phyloP scores from a whole-genome alignment of 2,113 vertebrate genomes.

The Bufo bufo region DNA sequence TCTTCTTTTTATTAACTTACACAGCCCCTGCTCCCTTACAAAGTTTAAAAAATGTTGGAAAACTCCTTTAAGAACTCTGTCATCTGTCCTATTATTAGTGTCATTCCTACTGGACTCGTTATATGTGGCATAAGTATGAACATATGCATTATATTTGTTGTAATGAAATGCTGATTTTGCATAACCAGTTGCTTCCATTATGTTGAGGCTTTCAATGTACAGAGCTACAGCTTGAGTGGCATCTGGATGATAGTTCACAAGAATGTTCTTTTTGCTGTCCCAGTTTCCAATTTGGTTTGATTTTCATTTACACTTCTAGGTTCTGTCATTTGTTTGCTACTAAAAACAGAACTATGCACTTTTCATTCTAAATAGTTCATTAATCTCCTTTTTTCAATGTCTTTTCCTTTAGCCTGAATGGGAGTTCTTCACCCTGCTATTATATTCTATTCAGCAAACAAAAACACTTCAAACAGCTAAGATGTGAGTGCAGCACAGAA shows the following conservation, averaged over 20 bases:
- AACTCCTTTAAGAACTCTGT: too few species aligned
- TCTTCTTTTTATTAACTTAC: too few species aligned
- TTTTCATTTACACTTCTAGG: constrained; percentile 45
- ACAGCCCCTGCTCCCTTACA: too few species aligned
- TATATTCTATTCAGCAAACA: constrained; percentile 56
- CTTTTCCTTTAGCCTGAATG: constrained; percentile 56
- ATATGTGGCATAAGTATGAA: not conserved
- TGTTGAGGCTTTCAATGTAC: not conserved
- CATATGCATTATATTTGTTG: not conserved
- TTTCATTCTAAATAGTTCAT: constrained; percentile 54
- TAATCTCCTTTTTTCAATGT: constrained; percentile 53
- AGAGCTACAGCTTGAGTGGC: not conserved
- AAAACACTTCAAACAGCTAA: constrained; percentile 33
- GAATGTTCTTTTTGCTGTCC: constrained; percentile 40
- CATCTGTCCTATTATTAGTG: not conserved
- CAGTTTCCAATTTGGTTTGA: constrained; percentile 40
- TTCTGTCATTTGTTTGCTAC: constrained; percentile 53
- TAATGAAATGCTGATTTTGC: constrained; percentile 1
- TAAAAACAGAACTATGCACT: constrained; percentile 47
- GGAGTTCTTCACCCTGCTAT: constrained; percentile 50
- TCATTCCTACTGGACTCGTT: not conserved
- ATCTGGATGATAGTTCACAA: constrained; percentile 32
- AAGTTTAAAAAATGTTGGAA: too few species aligned
- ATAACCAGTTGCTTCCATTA: constrained; percentile 12
- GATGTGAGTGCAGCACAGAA: constrained; percentile 16